Percentiles rank a stretch among this genome's conserved stretches.
Evolutionary conservation across 2,113 vertebrate genomes (phyloP).

Genomic region (Seriola quinqueradiata): DNA sequence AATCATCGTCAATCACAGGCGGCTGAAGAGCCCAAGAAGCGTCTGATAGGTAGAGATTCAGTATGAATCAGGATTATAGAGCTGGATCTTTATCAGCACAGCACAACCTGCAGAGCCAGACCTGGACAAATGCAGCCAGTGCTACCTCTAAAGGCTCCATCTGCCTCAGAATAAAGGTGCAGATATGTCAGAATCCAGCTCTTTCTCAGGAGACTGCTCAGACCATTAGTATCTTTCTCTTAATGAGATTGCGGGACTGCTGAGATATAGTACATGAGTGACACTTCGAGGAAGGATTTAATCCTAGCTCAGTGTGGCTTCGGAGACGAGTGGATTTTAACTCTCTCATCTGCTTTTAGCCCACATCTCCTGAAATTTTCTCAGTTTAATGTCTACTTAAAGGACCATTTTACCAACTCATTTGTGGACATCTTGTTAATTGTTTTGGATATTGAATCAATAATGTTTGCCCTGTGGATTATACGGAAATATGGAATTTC

Average conservation of each 20-base stretch:
- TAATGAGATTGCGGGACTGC: conserved; percentile 17
- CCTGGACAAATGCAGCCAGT: conserved; percentile 44
- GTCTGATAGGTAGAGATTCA: conserved; percentile 70
- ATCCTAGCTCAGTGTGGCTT: conserved; percentile 21
- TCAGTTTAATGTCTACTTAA: conserved; percentile 10
- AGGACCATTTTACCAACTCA: neutral
- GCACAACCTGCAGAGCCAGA: conserved; percentile 63
- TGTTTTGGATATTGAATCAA: neutral
- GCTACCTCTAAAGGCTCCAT: conserved; percentile 21
- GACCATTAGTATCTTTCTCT: conserved; percentile 31
- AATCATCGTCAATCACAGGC: conserved; percentile 73
- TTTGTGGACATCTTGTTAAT: neutral
- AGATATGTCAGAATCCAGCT: neutral
- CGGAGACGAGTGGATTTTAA: conserved; percentile 4
- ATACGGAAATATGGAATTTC: neutral
- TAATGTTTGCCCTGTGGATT: neutral
- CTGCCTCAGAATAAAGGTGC: conserved; percentile 8
- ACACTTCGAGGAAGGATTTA: conserved; percentile 22
- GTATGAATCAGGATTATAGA: conserved; percentile 74
- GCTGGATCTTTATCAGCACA: conserved; percentile 66
- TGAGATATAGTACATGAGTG: conserved; percentile 27
- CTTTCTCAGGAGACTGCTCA: neutral
- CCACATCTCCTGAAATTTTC: conserved; percentile 2
- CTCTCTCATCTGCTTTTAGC: neutral
- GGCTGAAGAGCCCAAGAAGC: conserved; percentile 70